These are phyloP conservation scores for Spatula versicolor DNA, from an alignment of 2,797 vertebrate species.

Conservation along the genomic window DNA sequence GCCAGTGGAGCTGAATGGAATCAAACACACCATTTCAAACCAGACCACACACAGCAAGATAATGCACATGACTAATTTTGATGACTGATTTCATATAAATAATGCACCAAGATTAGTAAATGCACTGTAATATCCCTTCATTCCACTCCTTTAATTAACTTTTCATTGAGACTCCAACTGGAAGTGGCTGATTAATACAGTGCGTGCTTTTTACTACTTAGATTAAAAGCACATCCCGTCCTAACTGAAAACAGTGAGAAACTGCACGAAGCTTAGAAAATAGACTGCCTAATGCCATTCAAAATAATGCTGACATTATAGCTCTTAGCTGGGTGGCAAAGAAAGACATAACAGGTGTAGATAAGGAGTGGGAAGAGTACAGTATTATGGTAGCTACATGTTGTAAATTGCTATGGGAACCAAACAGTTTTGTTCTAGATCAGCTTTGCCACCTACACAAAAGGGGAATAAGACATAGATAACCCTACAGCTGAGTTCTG, in stretches of 20 bases:
- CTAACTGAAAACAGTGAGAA: not conserved
- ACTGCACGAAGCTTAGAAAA: not conserved
- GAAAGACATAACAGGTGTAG: conserved; percentile 68
- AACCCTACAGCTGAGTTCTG: conserved; percentile 70
- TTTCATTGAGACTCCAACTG: conserved; percentile 27
- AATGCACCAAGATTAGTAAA: conserved; percentile 47
- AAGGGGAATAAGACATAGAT: conserved; percentile 66
- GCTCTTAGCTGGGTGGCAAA: conserved; percentile 30
- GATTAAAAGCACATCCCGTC: not conserved
- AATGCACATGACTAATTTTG: conserved; percentile 71
- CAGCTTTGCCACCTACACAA: conserved; percentile 71
- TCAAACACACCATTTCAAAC: conserved; percentile 30
- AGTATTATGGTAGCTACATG: not conserved
- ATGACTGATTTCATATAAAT: conserved; percentile 70
- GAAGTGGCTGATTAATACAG: conserved; percentile 28
- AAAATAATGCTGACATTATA: not conserved
- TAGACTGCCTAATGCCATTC: not conserved
- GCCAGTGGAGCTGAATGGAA: conserved; percentile 44
- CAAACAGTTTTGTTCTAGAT: conserved; percentile 70
- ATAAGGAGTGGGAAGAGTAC: conserved; percentile 60
- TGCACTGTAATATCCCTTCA: not conserved
- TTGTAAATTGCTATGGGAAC: conserved; percentile 75
- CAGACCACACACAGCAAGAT: conserved; percentile 76
- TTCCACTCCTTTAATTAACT: conserved; percentile 50
- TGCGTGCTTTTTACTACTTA: not conserved